Base-by-base conservation (phyloP, 2,113 vertebrate species). In the Bothrops jararaca region DNA sequence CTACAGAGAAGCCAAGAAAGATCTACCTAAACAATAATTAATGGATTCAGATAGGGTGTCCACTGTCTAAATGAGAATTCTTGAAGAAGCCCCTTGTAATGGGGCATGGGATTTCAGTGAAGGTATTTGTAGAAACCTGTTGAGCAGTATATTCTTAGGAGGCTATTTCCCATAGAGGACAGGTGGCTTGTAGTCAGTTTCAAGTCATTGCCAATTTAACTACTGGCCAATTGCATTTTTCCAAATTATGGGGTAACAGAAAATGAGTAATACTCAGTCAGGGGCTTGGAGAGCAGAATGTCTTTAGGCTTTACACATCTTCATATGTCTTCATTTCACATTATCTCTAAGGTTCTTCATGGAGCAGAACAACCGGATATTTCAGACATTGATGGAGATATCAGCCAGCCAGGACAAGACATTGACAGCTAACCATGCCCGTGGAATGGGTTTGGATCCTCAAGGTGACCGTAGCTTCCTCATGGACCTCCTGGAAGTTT, bases 341-440 rank as follows among this genome's bases (percentile, higher is more conserved):
- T 97, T 54, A 80, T 23, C 88, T 90, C 93, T 26, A n/a, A 99
- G 99, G 97, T 99, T 99, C 97, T 99, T 99, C 97, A 99, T 99
- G 97, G 99, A 99, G 96, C 98, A 99, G 92, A 99, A 99, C 96
- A 99, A 99, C 97, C 98, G 99, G 95, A 99, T 99, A 97, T 99
- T 99, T 96, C 99, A 99, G 98, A 99, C 98, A 0, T 94, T 99
- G 95, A 96, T 98, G 85, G 99, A 99, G 93, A 98, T 99, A 88
- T 98, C 98, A 0, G 98, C 97, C 58, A 99, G 99, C 95, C 95
- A 98, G 2, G 99, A 99, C 91, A 99, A 98, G 95, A 99, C 98
- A 1, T 97, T 99, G 92, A 99, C 99, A 0, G 97, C 98, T 0
- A 99, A 99, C 91, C 99, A 99, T 0, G 98, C 99, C 58, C 98